Evolutionary conservation across 1,140 invertebrate species (phyloP).

Genomic region (Cardiocondyla obscurior): DNA sequence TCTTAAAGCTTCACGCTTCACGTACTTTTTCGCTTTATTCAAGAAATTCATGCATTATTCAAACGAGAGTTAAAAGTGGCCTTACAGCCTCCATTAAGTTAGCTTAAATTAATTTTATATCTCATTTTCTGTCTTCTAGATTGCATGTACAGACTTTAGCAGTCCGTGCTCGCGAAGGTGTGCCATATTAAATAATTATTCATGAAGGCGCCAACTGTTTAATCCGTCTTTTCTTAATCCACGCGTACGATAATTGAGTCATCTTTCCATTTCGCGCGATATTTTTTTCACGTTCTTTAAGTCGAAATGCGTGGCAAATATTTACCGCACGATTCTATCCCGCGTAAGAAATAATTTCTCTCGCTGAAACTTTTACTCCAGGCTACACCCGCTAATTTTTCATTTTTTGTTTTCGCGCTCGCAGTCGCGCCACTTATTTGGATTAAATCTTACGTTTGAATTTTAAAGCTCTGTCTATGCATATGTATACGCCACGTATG

Average conservation of each 20-base stretch:
- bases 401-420: background rate
- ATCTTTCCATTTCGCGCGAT: background rate
- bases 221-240: slow-evolving; percentile 1
- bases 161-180: background rate
- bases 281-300: background rate
- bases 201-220: background rate
- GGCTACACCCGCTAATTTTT: background rate
- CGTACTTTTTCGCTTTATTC: slow-evolving; percentile 38
- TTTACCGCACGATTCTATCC: background rate
- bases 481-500: slow-evolving; percentile 34
- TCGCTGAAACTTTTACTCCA: background rate
- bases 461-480: slow-evolving; percentile 20
- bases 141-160: background rate
- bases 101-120: slow-evolving; percentile 54
- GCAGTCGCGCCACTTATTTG: slow-evolving; percentile 22
- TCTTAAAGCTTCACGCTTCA: slow-evolving; percentile 28
- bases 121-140: slow-evolving; percentile 13
- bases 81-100: slow-evolving; percentile 32
- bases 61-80: slow-evolving; percentile 30
- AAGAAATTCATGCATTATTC: slow-evolving; percentile 49
- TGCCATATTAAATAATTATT: slow-evolving; percentile 23
- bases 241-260: background rate
- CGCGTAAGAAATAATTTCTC: slow-evolving; percentile 12
- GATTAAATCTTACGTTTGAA: slow-evolving; percentile 36
- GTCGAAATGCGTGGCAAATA: background rate